Evolutionary conservation across 1,140 invertebrate genomes (phyloP), one percentile per base, ranked within the genome.

Genomic region (Pachypeltis micranthus): DNA sequence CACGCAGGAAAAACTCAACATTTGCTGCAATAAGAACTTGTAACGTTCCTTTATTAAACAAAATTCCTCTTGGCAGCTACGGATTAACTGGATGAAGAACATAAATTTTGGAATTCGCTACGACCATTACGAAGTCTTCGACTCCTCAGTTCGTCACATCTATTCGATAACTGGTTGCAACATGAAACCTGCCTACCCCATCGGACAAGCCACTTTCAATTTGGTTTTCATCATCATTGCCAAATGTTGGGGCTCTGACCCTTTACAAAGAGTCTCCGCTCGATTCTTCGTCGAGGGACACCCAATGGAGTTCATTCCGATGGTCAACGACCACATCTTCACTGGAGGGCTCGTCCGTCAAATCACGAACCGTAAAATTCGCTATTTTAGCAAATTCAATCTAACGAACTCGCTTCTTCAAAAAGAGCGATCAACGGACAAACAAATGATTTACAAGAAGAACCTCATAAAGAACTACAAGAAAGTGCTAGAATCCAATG

Each of bases 201-300:
- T 51, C 10, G 47, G 47, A 7, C 47, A 51, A 21, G 47, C 47
- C 10, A 51, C 47, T 21, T 51, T 51, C 47, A 51, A 51, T 21
- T 21, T 51, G 47, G 47, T 51, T 51, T 51, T 51, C 47, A 51
- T 51, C 47, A 51, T 51, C 10, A 51, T 51, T 21, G 23, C 12
- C 47, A 51, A 51, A 21, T 21, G 23, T 21, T 10, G 4, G 3
- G 47, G 10, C 12, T 10, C 47, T 4, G 47, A 51, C 7, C 47
- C 47, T 4, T 4, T 4, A 7, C 47, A 51, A 21, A 7, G 47
- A 4, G 47, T 51, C 12, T 51, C 47, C 12, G 47, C 47, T 4
- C 10, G 47, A 21, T 51, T 51, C 21, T 51, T 51, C 47, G 23
- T 51, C 47, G 47, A 51, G 21, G 47, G 47, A 21, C 12, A 51